Percentiles rank a stretch among this genome's conserved stretches.
Evolutionary conservation across 2,888 invertebrate species (phyloP).

Genomic region (Acleris emargana): DNA sequence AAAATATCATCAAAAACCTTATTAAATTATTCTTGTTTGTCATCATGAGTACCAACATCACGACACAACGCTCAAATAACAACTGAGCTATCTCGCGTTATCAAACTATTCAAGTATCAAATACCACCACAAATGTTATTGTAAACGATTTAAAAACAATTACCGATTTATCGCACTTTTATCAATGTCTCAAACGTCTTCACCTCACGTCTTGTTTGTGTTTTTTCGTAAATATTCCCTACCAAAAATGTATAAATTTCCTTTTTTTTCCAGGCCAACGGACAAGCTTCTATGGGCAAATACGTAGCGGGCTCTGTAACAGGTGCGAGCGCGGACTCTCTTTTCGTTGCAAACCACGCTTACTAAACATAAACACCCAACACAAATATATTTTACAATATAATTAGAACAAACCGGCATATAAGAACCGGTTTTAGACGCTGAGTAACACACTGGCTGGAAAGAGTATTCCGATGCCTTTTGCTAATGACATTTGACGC

Average conservation of each 20-base stretch:
- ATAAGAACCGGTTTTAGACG: slow-evolving; percentile 30
- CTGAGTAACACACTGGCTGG: slow-evolving; percentile 27
- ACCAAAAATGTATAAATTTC: slow-evolving; percentile 7
- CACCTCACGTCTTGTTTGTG: background rate
- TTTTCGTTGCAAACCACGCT: slow-evolving; percentile 98
- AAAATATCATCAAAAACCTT: background rate
- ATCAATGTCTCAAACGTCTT: slow-evolving; percentile 13
- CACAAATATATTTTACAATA: background rate
- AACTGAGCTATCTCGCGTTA: slow-evolving; percentile 10
- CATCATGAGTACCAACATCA: slow-evolving; percentile 20
- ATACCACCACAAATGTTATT: background rate
- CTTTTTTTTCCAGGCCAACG: slow-evolving; percentile 89
- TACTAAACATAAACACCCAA: slow-evolving; percentile 86
- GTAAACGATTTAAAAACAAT: background rate
- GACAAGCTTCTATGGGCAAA: slow-evolving; percentile 94
- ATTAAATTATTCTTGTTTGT: background rate
- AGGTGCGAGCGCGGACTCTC: slow-evolving; percentile 93
- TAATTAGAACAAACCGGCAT: slow-evolving; percentile 17
- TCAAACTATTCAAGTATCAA: background rate
- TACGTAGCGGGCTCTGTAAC: slow-evolving; percentile 93
- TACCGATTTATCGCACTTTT: slow-evolving; percentile 2
- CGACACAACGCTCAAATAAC: slow-evolving; percentile 12
- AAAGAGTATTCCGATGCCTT: slow-evolving; percentile 24
- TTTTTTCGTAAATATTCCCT: no score
- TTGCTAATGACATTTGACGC: slow-evolving; percentile 16